Percentiles rank a stretch among this genome's conserved stretches.
phyloP scores from a whole-genome alignment of 2,113 vertebrate genomes.

The Austrofundulus limnaeus region DNA sequence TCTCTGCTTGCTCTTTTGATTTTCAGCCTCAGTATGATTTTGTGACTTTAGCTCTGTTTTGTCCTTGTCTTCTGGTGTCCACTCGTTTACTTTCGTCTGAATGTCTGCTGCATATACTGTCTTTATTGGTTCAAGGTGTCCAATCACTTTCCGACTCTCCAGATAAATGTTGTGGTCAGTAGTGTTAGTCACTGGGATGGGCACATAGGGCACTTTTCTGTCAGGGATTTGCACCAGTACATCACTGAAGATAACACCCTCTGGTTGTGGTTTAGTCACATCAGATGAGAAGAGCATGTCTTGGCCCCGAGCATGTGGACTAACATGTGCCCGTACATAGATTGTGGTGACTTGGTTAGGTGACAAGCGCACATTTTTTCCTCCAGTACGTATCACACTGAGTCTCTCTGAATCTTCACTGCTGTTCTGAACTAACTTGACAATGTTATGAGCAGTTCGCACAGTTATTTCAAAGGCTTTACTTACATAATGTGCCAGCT shows the following conservation, averaged over 20 bases:
- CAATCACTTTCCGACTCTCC: background rate
- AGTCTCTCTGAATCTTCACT: background rate
- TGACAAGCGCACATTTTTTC: background rate
- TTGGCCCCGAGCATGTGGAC: background rate
- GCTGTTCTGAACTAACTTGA: background rate
- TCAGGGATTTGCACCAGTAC: conserved; percentile 1
- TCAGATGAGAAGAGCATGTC: background rate
- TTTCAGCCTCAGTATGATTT: background rate
- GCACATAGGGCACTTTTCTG: background rate
- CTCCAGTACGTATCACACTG: conserved; percentile 6
- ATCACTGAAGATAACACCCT: background rate
- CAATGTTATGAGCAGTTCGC: background rate
- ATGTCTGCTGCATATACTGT: background rate
- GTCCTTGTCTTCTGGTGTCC: background rate
- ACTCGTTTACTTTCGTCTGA: background rate
- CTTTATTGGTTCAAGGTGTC: conserved; percentile 6
- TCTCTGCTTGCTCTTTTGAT: background rate
- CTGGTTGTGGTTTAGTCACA: background rate
- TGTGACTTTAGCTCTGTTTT: background rate
- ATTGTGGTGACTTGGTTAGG: conserved; percentile 1
- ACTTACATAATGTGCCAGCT: conserved; percentile 3
- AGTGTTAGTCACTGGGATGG: conserved; percentile 5
- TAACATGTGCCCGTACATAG: background rate
- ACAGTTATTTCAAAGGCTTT: conserved; percentile 7
- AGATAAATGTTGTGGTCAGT: conserved; percentile 1